Conservation (phyloP, 1,140 invertebrate genomes). For the Drosophila nigromelanica region DNA sequence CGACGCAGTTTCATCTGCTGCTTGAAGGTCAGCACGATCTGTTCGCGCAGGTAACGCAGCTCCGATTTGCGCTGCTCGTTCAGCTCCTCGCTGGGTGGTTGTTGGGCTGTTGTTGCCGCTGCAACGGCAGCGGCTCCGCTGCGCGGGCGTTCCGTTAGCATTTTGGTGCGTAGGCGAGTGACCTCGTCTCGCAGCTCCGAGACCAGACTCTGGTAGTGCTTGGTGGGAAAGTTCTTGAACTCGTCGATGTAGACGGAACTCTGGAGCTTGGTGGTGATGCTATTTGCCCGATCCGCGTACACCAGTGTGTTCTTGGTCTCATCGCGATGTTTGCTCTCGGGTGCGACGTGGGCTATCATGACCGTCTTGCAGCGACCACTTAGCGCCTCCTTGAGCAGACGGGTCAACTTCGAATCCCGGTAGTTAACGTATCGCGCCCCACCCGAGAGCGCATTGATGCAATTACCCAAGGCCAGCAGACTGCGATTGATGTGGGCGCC, state of each 20-base stretch:
- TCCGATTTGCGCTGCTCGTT: slow-evolving; percentile 85
- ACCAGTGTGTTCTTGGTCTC: slow-evolving; percentile 96
- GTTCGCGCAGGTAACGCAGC: slow-evolving; percentile 90
- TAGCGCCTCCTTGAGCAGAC: slow-evolving; percentile 92
- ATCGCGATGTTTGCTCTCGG: slow-evolving; percentile 90
- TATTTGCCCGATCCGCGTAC: slow-evolving; percentile 96
- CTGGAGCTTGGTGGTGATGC: slow-evolving; percentile 88
- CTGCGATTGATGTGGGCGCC: slow-evolving; percentile 98
- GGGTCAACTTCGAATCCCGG: slow-evolving; percentile 96
- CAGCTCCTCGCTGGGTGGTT: slow-evolving; percentile 41
- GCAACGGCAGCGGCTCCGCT: slow-evolving; percentile 76
- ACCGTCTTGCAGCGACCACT: slow-evolving; percentile 96
- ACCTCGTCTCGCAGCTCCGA: slow-evolving; percentile 94
- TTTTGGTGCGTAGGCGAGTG: slow-evolving; percentile 90
- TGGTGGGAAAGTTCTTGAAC: slow-evolving; percentile 84
- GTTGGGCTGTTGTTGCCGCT: slow-evolving; percentile 41
- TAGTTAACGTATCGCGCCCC: slow-evolving; percentile 96
- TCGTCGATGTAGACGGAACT: slow-evolving; percentile 80
- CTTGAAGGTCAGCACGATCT: slow-evolving; percentile 94
- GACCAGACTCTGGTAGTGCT: slow-evolving; percentile 91
- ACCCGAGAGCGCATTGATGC: slow-evolving; percentile 95
- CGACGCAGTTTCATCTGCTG: slow-evolving; percentile 95
- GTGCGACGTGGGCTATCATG: slow-evolving; percentile 98
- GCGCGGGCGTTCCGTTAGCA: slow-evolving; percentile 88
- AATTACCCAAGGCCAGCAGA: slow-evolving; percentile 95